Conservation (phyloP, 2,888 invertebrate genomes). For the Drosophila rellima region DNA sequence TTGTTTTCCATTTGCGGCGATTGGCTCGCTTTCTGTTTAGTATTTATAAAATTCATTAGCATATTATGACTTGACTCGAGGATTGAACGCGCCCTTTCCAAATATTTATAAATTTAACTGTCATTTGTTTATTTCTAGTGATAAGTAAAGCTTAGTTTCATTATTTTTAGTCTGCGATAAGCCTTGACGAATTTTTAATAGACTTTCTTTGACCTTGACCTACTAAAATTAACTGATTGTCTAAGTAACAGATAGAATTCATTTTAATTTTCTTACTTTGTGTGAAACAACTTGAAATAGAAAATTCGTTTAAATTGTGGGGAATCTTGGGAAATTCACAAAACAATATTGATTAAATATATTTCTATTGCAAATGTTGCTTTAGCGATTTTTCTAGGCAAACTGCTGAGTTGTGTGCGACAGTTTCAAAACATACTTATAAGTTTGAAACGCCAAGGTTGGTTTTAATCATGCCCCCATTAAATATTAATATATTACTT, state of each 20-base stretch:
- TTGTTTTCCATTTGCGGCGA: slow-evolving; percentile 41
- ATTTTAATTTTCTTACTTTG: slow-evolving; percentile 7
- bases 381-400: slow-evolving; percentile 36
- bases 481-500: slow-evolving; percentile 55
- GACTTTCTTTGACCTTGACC: slow-evolving; percentile 56
- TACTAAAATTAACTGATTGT: slow-evolving; percentile 9
- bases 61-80: slow-evolving; percentile 31
- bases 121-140: not conserved
- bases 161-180: slow-evolving; percentile 24
- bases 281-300: not conserved
- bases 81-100: slow-evolving; percentile 37
- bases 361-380: slow-evolving; percentile 8
- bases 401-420: slow-evolving; percentile 8
- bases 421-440: slow-evolving; percentile 3
- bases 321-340: slow-evolving; percentile 9
- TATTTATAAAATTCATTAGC: slow-evolving; percentile 61
- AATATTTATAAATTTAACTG: slow-evolving; percentile 23
- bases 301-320: slow-evolving; percentile 1
- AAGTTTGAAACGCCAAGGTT: slow-evolving; percentile 58
- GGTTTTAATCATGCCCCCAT: slow-evolving; percentile 71
- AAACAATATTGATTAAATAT: no score
- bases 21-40: slow-evolving; percentile 43
- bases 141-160: slow-evolving; percentile 13
- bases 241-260: not conserved
- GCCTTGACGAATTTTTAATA: not conserved